These are phyloP conservation scores for Catharus fuscescens DNA, from an alignment of 2,113 vertebrate species.

Conservation along the genomic window DNA sequence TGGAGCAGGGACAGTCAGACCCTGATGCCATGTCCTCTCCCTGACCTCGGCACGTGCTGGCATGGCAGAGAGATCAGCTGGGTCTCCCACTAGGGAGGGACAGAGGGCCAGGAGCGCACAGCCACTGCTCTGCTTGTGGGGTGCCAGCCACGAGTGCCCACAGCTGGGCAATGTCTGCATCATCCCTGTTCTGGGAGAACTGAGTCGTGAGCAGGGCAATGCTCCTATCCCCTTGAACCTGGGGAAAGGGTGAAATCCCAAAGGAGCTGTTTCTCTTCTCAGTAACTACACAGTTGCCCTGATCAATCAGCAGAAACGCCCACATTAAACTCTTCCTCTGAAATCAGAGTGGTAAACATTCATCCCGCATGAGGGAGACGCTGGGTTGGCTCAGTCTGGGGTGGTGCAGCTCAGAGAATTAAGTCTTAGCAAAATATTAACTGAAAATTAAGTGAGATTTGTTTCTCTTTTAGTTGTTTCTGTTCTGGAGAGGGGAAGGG, in stretches of 20 bases:
- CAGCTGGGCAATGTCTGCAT: rapidly evolving
- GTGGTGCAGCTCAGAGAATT: background rate
- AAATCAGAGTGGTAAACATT: background rate
- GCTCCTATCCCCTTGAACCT: background rate
- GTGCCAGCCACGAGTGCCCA: rapidly evolving
- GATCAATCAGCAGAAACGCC: background rate
- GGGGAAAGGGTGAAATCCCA: background rate
- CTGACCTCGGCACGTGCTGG: rapidly evolving
- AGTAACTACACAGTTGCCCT: background rate
- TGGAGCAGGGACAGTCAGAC: background rate
- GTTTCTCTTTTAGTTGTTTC: background rate
- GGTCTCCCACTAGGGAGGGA: rapidly evolving
- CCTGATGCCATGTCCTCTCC: rapidly evolving
- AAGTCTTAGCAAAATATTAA: background rate
- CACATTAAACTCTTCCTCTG: background rate
- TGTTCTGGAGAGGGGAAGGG: background rate
- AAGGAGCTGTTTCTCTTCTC: background rate
- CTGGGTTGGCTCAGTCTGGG: background rate
- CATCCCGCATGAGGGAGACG: rapidly evolving
- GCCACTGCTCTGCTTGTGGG: rapidly evolving
- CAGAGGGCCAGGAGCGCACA: background rate
- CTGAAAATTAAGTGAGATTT: background rate
- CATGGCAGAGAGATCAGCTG: background rate
- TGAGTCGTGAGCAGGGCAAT: rapidly evolving
- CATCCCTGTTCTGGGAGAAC: background rate